Conservation (phyloP, 2,888 invertebrate genomes). For the Autographa gamma region DNA sequence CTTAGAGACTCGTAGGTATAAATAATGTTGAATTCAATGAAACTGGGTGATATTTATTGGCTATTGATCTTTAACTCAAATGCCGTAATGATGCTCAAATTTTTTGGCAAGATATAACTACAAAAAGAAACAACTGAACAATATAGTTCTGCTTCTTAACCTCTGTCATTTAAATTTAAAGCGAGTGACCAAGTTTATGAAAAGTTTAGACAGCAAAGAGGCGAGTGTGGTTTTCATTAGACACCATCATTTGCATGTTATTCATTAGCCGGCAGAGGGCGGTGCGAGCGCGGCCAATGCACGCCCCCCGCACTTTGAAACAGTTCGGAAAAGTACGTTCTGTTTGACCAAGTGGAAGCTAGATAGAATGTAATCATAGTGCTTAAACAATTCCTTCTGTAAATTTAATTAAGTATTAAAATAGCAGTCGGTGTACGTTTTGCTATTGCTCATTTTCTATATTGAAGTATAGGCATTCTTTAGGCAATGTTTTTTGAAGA, state of each 20-base stretch:
- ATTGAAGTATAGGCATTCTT: too few relatives aligned
- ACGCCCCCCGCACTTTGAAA: constrained; percentile 52
- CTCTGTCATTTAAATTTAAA: constrained; percentile 55
- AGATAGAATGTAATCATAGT: constrained; percentile 1
- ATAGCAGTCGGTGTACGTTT: too few relatives aligned
- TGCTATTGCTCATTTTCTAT: too few relatives aligned
- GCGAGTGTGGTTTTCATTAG: constrained; percentile 81
- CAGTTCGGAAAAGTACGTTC: constrained; percentile 51
- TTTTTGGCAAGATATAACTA: too few relatives aligned
- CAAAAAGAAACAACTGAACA: neutral
- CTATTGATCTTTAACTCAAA: too few relatives aligned
- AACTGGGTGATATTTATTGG: too few relatives aligned
- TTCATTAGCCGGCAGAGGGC: constrained; percentile 78
- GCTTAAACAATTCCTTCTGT: neutral
- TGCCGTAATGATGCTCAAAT: neutral
- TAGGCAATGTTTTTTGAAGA: too few relatives aligned
- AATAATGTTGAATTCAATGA: too few relatives aligned
- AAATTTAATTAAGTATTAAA: neutral
- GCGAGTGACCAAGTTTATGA: constrained; percentile 53
- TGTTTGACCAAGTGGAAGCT: constrained; percentile 40
- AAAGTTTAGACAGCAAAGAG: constrained; percentile 67
- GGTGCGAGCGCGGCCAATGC: constrained; percentile 46
- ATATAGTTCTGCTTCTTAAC: constrained; percentile 18
- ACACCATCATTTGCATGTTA: constrained; percentile 83
- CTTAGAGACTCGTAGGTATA: too few relatives aligned